A percentile compares a stretch with the other conserved stretches of the same genome.
phyloP scores from a whole-genome alignment of 2,113 vertebrate species.

The Oriolus oriolus region DNA sequence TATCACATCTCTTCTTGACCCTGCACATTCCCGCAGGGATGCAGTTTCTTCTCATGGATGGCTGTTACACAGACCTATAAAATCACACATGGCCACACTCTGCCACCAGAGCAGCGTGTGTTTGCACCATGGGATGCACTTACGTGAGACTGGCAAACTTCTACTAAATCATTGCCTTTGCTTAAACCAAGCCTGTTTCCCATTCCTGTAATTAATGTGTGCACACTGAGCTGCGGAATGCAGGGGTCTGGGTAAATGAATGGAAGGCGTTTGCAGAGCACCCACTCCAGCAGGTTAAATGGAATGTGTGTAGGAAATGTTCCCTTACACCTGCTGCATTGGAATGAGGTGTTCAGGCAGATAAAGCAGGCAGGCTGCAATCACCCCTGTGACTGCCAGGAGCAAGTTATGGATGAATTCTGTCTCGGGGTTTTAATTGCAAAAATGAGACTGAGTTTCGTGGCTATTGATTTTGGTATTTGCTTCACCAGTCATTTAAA shows the following conservation, averaged over 20 bases:
- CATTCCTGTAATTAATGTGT: background rate
- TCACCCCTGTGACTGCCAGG: background rate
- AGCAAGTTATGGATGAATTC: background rate
- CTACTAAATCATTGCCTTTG: background rate
- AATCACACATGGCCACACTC: background rate
- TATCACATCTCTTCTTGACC: constrained; percentile 2
- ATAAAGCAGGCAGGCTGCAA: background rate
- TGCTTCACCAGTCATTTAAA: background rate
- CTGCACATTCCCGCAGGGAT: background rate
- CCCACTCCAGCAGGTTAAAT: background rate
- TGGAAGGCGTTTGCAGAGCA: background rate
- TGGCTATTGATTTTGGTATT: background rate
- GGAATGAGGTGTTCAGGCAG: background rate
- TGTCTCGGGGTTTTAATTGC: background rate
- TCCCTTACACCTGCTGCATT: background rate
- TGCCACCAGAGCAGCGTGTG: background rate
- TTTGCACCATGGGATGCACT: background rate
- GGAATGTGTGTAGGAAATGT: background rate
- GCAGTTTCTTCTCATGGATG: background rate
- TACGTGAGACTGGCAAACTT: background rate
- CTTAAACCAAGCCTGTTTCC: background rate
- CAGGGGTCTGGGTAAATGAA: background rate
- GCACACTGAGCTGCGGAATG: background rate
- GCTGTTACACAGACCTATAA: background rate
- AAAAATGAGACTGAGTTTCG: background rate